Conservation (phyloP, 2,797 vertebrate genomes). For the Vireo griseus region DNA sequence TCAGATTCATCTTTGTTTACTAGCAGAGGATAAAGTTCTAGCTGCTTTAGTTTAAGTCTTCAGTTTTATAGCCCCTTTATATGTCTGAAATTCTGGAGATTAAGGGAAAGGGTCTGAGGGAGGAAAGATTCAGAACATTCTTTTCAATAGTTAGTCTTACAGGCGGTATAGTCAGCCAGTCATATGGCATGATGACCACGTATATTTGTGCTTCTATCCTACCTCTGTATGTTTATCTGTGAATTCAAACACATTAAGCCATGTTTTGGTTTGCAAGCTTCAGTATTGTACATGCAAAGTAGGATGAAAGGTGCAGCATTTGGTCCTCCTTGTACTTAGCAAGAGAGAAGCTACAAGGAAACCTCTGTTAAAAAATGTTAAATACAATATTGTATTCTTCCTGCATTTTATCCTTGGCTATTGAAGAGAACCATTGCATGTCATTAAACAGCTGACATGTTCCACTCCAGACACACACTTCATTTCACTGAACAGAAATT, state of each 20-base stretch:
- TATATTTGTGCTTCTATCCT: not conserved
- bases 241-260: not conserved
- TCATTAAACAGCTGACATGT: not conserved
- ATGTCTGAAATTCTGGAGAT: not conserved
- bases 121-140: not conserved
- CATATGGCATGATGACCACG: not conserved
- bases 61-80: not conserved
- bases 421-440: not conserved
- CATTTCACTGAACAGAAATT: not conserved
- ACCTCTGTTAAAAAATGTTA: not conserved
- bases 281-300: not conserved
- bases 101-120: not conserved
- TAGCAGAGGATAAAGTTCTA: not conserved
- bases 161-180: not conserved
- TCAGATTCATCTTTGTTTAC: conserved; percentile 2
- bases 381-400: not conserved
- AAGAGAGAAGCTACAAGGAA: not conserved
- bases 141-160: not conserved
- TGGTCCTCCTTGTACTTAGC: not conserved
- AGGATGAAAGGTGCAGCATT: not conserved
- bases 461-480: not conserved
- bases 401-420: not conserved
- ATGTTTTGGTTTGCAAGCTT: not conserved
- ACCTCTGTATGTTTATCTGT: not conserved
- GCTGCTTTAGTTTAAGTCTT: not conserved